Base-by-base conservation (phyloP, 2,888 invertebrate genomes). In the Sycophila texana region DNA sequence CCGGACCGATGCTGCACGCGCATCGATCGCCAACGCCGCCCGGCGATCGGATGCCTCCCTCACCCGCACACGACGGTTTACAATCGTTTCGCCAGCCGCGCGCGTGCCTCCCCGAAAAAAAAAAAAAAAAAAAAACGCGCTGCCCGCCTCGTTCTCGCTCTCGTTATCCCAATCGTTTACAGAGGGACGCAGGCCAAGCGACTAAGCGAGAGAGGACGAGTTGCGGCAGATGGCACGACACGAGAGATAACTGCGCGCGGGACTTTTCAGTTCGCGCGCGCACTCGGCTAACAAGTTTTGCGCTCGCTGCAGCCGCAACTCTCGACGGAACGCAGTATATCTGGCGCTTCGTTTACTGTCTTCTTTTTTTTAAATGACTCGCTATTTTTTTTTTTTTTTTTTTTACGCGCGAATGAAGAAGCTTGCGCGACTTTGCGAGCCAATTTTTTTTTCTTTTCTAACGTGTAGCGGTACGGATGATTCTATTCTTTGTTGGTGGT, bases 231-330 rank as follows among this genome's bases (percentile, higher is more conserved):
- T 76, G 79, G 79, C 72, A 57, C 66, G 71, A 80, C 72, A 80
- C 76, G 67, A 79, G 68, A 77, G 81, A 70, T 81, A 79, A 81
- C 79, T 82, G 79, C 77, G 57, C 71, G 57, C 71, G 61, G 65
- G 60, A 63, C 79, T 77, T 79, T 81, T 82, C 79, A 68, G 65
- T 63, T 63, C 49, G 26, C 47, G 66, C 58, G 39, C 5, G 30
- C 12, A 5, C 39, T 1, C 39, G 63, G 73, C 70, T 63, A 74
- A 79, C 74, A 61, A 79, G 74, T 78, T 78, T 78, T 68, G 39
- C 73, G 30, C 57, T 18, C 16, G 58, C 39, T 5, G 16, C 30
- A 18, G 20, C 14, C 16, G 12, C 22, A 7, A 16, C 18, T 49
- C 14, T 14, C 49, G 47, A 47, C 20, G 2, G 47, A 20, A 49